Evolutionary conservation across 2,888 invertebrate species (phyloP).

Genomic region (Monoplex corrugatus): DNA sequence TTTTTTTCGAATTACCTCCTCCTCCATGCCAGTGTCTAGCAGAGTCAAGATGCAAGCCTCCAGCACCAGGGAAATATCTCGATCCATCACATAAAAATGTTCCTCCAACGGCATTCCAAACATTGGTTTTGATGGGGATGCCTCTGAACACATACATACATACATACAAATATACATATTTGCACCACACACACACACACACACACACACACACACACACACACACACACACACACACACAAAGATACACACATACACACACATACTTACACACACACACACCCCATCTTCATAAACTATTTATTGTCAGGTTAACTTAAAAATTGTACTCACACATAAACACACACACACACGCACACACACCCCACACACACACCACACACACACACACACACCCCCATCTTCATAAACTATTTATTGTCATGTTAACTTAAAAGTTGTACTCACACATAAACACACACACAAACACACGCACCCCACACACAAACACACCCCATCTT

Average conservation of each 20-base stretch:
- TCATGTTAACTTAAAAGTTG: too few relatives aligned
- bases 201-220: not conserved
- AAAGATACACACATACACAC: not conserved
- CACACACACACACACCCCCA: not conserved
- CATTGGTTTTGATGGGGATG: conserved; percentile 85
- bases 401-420: too few relatives aligned
- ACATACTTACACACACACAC: not conserved
- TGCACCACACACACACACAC: not conserved
- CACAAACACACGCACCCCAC: not conserved
- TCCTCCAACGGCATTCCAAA: conserved; percentile 93
- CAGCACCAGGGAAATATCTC: conserved; percentile 93
- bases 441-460: too few relatives aligned
- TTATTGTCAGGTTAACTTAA: too few relatives aligned
- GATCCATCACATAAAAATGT: conserved; percentile 90
- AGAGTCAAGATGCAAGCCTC: conserved; percentile 94
- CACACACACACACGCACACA: not conserved
- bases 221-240: not conserved
- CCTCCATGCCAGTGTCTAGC: conserved; percentile 89
- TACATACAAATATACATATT: not conserved
- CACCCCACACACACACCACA: not conserved
- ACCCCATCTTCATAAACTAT: too few relatives aligned
- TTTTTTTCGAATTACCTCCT: conserved; percentile 85
- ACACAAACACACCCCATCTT: not conserved
- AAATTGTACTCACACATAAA: too few relatives aligned
- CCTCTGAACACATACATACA: conserved; percentile 66